Base-by-base conservation (phyloP, 2,797 vertebrate species). In the Etheostoma nigrum region DNA sequence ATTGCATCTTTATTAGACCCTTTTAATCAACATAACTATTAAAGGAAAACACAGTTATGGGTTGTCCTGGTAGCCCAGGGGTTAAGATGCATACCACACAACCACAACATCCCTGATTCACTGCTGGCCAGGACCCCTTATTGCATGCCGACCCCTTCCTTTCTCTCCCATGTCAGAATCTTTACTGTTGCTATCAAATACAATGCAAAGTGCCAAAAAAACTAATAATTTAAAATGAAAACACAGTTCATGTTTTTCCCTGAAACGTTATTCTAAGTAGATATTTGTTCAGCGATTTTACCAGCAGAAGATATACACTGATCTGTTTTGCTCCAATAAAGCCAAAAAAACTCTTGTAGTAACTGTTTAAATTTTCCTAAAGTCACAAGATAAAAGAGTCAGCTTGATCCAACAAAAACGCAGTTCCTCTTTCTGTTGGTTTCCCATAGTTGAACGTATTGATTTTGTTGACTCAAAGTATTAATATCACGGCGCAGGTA, bases 391-490 rank as follows among this genome's bases (percentile, higher is more conserved):
- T 59, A 25, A 68, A 69, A 67, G 21, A 60, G 51, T 67, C 0
- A 1, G 15, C 78, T 83, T 55, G 33, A 85, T 81, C 78, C 33
- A 60, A 66, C 27, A 67, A 78, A 85, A 78, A 74, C 66, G 76
- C 67, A 15, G 70, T 66, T 75, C 81, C 49, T 57, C 25, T 61
- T 65, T 74, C 73, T 60, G 64, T 67, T 74, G 64, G 54, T 61
- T 83, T 88, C 69, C 83, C 64, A 72, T 69, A 61, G 62, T 68
- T 63, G 45, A 79, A 75, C 5, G 5, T 81, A 91, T 79, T 83
- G 89, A 93, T 91, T 86, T 72, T 81, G 87, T 88, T 81, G 71
- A 80, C 86, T 86, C 42, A 70, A 84, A 82, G 86, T 86, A 91
- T 93, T 88, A 89, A 86, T 88, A 91, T 82, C 88, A 86, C 80